Conservation (phyloP, 2,888 invertebrate species). For the Himalopsyche anomala region DNA sequence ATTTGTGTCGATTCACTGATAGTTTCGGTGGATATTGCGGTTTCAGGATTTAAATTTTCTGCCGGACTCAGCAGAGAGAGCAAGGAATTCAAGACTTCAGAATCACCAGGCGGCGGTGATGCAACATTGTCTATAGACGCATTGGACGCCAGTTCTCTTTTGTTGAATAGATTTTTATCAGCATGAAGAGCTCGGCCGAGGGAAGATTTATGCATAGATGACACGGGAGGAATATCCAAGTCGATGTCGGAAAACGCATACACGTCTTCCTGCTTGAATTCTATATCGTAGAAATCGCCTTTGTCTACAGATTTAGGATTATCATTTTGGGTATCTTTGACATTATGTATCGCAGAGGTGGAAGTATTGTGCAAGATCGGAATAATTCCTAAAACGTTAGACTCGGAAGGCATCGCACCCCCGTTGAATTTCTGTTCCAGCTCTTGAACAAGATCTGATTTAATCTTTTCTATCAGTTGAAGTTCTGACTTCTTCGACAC, state of each 20-base stretch:
- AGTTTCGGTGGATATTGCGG: neutral
- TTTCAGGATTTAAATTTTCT: conserved; percentile 53
- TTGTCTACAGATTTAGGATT: conserved; percentile 66
- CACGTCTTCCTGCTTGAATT: conserved; percentile 76
- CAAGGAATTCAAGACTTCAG: conserved; percentile 59
- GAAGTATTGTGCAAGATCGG: conserved; percentile 63
- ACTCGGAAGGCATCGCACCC: conserved; percentile 62
- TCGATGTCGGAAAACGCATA: conserved; percentile 75
- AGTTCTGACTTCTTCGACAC: conserved; percentile 58
- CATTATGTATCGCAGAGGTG: conserved; percentile 67
- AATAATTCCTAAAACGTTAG: conserved; percentile 50
- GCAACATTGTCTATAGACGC: conserved; percentile 56
- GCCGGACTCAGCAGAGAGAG: conserved; percentile 54
- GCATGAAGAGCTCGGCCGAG: conserved; percentile 59
- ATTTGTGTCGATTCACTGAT: neutral
- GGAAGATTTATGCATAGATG: conserved; percentile 70
- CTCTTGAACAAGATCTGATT: conserved; percentile 70
- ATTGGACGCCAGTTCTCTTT: conserved; percentile 55
- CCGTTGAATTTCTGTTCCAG: conserved; percentile 74
- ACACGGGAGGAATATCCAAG: conserved; percentile 74
- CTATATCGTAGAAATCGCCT: conserved; percentile 75
- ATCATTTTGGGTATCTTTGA: conserved; percentile 65
- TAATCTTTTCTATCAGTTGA: conserved; percentile 70
- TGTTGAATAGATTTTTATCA: conserved; percentile 64
- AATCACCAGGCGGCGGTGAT: conserved; percentile 52